phyloP scores from a whole-genome alignment of 2,797 vertebrate genomes.

The Pangasius djambal region DNA sequence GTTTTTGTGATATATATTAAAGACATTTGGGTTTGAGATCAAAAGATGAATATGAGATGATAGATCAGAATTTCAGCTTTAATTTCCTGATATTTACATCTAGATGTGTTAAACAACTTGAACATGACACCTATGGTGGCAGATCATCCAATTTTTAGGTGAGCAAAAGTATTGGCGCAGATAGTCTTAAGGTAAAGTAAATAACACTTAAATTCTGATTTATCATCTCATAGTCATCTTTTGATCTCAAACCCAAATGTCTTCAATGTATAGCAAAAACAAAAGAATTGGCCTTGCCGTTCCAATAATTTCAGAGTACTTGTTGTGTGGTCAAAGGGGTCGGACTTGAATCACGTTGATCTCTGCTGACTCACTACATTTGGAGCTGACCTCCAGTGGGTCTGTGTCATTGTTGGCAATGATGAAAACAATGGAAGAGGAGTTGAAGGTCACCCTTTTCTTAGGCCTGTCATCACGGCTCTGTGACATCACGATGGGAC shows the following conservation, averaged over 20 bases:
- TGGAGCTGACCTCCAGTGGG: slow-evolving; percentile 73
- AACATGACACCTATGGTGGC: not conserved
- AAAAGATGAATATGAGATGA: not conserved
- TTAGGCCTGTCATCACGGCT: slow-evolving; percentile 79
- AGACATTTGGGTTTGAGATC: not conserved
- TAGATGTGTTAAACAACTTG: not conserved
- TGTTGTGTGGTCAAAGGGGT: slow-evolving; percentile 72
- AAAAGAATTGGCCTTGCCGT: slow-evolving; percentile 15
- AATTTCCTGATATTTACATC: not conserved
- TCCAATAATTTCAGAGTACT: not conserved
- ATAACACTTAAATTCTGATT: not conserved
- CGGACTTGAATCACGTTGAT: slow-evolving; percentile 85
- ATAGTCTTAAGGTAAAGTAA: no score
- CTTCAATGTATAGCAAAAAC: not conserved
- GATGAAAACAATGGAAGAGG: slow-evolving; percentile 92
- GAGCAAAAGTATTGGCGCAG: no score
- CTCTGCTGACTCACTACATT: slow-evolving; percentile 61
- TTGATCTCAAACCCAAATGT: not conserved
- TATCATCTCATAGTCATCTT: not conserved
- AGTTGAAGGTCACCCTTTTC: slow-evolving; percentile 93
- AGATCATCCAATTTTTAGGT: no score
- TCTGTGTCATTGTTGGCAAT: slow-evolving; percentile 84
- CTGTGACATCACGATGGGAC: slow-evolving; percentile 83
- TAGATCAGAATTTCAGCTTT: no score
- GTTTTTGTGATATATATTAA: not conserved